Base-by-base conservation (phyloP, 2,113 vertebrate species). In the Leptodactylus fuscus region DNA sequence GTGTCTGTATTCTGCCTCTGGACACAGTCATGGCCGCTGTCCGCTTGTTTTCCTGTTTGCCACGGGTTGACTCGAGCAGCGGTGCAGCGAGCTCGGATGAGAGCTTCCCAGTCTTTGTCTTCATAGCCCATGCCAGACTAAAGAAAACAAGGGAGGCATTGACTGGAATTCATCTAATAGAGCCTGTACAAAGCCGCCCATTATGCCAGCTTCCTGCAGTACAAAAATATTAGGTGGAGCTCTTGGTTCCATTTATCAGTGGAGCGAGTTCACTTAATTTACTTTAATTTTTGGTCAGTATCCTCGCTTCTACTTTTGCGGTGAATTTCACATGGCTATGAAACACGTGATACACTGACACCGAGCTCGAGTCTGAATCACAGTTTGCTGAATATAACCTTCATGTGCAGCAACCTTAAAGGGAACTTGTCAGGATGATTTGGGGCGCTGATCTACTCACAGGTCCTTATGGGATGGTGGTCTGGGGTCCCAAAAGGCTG, bases 11-110 rank as follows among this genome's bases (percentile, higher is more conserved):
- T 69, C 8, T 6, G 32, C 65, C 65, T 69, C 65, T 36, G 65
- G 65, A 18, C 41, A 16, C 11, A 5, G 4, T 27, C 22, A 27
- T 74, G 38, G 41, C n/a, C 1, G n/a, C 41, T 74, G 27, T 11
- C 41, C 41, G 71, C 71, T 27, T 48, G 71, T 75, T 75, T 75
- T 75, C 71, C 71, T 75, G 71, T 46, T 75, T 75, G 69, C 38
- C 29, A 5, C 8, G 67, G 67, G 67, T 22, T 41, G 70, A 13
- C 36, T 24, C 12, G 18, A 74, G 70, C 70, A 27, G 71, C 38
- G 11, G 71, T 75, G 71, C 71, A 46, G 34, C 7, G 34, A 41
- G 38, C n/a, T 46, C 22, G 71, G 41, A 69, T 22, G 65, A 69
- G 65, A 69, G 65, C 65, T 69, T 69, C 34, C 34, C 65, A 22